Evolutionary conservation across 2,113 vertebrate genomes (phyloP), one percentile per base, ranked within the genome.

Genomic region (Anseranas semipalmata): DNA sequence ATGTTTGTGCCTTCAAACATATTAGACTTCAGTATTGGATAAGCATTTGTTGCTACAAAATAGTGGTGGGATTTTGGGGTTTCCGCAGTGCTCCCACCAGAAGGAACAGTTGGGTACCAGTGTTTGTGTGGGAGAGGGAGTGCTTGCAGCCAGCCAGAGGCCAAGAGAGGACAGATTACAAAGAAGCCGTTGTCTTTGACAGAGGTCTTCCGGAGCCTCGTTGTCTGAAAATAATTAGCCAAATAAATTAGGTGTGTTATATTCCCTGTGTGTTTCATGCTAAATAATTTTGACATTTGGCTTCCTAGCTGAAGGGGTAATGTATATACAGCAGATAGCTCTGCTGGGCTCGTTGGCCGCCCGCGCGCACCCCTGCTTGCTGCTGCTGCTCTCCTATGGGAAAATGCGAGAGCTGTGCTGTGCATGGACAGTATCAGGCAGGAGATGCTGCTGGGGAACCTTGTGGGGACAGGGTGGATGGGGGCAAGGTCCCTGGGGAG

Each of bases 211-310:
- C 0, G 3, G 81, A 94, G 66, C 66, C 74, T 73, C 2, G 3
- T 65, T 89, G 50, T 39, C 85, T 95, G 87, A 87, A 87, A 89
- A 65, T 78, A 87, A 78, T 89, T 81, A 87, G 58, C 71, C 66
- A 91, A 53, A 75, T 74, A 75, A 87, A 87, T 92, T 56, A 77
- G 73, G 48, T 85, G 71, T 53, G 25, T 72, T 76, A 15, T 46
- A 10, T 81, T 55, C 35, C 52, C 53, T 27, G 13, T n/a, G 17
- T 24, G 33, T 85, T 89, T 59, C 59, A 8, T 21, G 14, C 60
- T 74, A 55, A 92, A 62, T 50, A 76, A 28, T 89, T 76, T 48
- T 18, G 50, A 58, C 58, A 7, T 73, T 73, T 50, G 66, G 35
- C 71, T 82, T 81, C 48, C 71, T 53, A n/a, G 62, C 6, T 2